These are phyloP conservation scores for Thereuonema tuberculata DNA, from an alignment of 1,140 invertebrate species.

Conservation along the genomic window DNA sequence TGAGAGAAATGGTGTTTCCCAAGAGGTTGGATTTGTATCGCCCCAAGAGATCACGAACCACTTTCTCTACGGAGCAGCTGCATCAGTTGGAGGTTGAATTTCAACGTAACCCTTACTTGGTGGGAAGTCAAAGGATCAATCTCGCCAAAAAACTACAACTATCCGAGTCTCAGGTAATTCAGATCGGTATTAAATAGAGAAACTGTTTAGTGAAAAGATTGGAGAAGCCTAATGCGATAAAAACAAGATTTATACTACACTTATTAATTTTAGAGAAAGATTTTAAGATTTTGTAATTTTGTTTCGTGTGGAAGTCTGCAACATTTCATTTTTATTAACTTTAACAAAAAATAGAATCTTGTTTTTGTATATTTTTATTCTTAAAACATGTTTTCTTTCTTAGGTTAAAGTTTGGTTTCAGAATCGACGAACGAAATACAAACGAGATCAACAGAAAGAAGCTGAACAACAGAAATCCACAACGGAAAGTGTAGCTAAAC, in stretches of 20 bases:
- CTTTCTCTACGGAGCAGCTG: constrained; percentile 38
- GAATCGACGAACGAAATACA: constrained; percentile 39
- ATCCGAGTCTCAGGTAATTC: constrained; percentile 38
- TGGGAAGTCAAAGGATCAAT: constrained; percentile 35
- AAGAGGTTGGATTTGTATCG: constrained; percentile 39
- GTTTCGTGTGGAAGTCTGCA: no score
- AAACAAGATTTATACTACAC: no score
- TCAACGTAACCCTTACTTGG: constrained; percentile 36
- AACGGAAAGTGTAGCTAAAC: not conserved
- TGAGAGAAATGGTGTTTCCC: constrained; percentile 38
- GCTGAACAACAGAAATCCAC: not conserved
- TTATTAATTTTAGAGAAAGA: no score
- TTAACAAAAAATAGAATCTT: no score
- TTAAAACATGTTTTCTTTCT: constrained; percentile 15
- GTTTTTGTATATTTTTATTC: no score
- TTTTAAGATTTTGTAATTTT: no score
- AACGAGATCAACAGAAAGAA: constrained; percentile 21
- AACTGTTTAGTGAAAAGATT: no score
- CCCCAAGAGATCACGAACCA: constrained; percentile 38
- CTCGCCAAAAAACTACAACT: constrained; percentile 33
- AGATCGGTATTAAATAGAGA: no score
- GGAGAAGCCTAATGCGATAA: no score
- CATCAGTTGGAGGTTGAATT: constrained; percentile 36
- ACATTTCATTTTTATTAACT: no score
- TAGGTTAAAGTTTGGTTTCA: constrained; percentile 44